Conservation (phyloP, 2,888 invertebrate genomes). For the Drosophila quinaria region DNA sequence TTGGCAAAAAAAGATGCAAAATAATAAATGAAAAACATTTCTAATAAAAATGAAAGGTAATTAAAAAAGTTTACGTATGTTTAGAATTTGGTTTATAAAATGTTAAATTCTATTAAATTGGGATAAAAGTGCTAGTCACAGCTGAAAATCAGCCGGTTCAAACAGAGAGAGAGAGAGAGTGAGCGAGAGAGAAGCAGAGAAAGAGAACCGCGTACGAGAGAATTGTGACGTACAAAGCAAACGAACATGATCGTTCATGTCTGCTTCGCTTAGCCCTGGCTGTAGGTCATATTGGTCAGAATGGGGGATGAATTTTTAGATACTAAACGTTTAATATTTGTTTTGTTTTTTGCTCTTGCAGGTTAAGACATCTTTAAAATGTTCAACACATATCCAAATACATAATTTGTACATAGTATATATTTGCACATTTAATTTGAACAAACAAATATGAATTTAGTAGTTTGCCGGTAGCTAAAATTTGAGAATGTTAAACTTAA, state of each 20-base stretch:
- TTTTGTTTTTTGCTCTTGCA: neutral
- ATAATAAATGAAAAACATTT: constrained; percentile 9
- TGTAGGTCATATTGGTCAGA: constrained; percentile 8
- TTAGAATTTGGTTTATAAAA: neutral
- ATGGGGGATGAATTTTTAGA: constrained; percentile 10
- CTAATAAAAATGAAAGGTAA: neutral
- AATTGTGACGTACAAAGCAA: constrained; percentile 18
- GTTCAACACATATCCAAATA: neutral
- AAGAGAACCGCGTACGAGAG: constrained; percentile 10
- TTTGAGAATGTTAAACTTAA: neutral
- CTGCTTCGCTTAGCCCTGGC: constrained; percentile 1
- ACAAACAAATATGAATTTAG: neutral
- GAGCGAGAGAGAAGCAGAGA: constrained; percentile 5
- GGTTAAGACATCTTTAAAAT: neutral
- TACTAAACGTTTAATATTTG: neutral
- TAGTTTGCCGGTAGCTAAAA: neutral
- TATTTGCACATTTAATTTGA: neutral
- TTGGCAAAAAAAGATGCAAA: neutral
- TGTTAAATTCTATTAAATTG: neutral
- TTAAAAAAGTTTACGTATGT: neutral
- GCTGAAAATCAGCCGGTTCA: constrained; percentile 27
- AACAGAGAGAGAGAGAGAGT: neutral
- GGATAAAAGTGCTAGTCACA: neutral
- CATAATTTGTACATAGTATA: no score
- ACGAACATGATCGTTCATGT: constrained; percentile 58